Evolutionary conservation across 2,797 vertebrate genomes (phyloP).

Genomic region (Girardinus metallicus): DNA sequence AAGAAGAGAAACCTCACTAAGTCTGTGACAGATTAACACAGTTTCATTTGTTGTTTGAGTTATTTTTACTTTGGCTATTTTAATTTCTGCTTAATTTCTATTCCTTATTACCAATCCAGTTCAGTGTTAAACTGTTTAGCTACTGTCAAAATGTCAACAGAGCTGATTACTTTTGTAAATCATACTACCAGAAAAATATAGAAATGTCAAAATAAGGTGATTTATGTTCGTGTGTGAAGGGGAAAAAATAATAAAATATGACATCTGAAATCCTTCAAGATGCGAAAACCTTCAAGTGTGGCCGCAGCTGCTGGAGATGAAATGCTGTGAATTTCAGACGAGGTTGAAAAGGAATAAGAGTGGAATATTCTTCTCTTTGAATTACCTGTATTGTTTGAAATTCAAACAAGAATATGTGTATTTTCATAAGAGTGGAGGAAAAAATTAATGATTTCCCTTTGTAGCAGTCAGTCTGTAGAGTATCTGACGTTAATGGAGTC

Average conservation of each 20-base stretch:
- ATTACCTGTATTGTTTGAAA: slow-evolving; percentile 15
- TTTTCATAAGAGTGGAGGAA: neutral
- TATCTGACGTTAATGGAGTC: slow-evolving; percentile 42
- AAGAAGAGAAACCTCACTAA: neutral
- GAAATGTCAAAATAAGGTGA: neutral
- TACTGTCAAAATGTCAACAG: neutral
- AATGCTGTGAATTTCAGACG: slow-evolving; percentile 6
- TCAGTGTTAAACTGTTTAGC: neutral
- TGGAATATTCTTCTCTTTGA: neutral
- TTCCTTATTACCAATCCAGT: neutral
- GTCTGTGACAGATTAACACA: neutral
- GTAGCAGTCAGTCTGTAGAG: slow-evolving; percentile 19
- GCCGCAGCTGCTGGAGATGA: neutral
- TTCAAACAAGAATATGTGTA: slow-evolving; percentile 8
- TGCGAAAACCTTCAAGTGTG: neutral
- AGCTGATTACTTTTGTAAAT: neutral
- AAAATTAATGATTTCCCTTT: slow-evolving; percentile 54
- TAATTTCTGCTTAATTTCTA: neutral
- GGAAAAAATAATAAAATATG: neutral
- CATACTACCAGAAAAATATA: neutral
- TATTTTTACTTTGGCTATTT: neutral
- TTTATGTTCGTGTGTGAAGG: neutral
- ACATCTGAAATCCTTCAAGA: slow-evolving; percentile 7
- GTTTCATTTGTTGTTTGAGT: neutral
- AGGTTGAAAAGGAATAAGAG: neutral